Conservation (phyloP, 2,113 vertebrate genomes). For the Natator depressus region DNA sequence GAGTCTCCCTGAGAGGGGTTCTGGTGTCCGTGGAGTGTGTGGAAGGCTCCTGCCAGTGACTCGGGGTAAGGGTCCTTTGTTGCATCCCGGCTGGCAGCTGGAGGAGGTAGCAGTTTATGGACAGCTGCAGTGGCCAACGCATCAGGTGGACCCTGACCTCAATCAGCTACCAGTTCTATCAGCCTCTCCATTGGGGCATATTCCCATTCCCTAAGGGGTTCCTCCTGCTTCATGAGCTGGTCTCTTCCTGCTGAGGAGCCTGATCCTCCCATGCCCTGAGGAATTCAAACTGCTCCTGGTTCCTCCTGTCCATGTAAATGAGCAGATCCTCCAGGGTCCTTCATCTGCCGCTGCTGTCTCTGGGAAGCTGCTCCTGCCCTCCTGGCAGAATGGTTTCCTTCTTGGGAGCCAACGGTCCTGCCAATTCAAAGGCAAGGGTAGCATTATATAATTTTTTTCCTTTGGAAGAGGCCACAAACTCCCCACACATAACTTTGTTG, state of each 20-base stretch:
- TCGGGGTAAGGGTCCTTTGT: not conserved
- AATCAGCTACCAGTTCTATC: not conserved
- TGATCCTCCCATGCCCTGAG: not conserved
- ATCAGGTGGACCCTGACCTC: not conserved
- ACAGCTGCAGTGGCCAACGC: not conserved
- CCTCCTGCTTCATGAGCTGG: not conserved
- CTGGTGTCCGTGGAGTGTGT: not conserved
- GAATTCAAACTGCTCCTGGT: not conserved
- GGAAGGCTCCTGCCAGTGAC: not conserved
- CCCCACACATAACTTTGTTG: no score
- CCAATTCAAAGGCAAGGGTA: not conserved
- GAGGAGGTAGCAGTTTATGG: not conserved
- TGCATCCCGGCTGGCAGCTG: not conserved
- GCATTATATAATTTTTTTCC: no score
- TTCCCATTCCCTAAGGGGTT: not conserved
- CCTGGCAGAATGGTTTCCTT: not conserved
- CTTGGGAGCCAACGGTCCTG: not conserved
- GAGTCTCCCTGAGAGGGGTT: not conserved
- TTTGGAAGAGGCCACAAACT: no score
- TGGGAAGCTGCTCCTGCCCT: not conserved
- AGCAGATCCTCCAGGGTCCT: not conserved
- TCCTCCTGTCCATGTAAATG: not conserved
- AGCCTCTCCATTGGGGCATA: not conserved
- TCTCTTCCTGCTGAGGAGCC: not conserved
- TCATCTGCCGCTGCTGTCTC: not conserved